Conservation (phyloP, 1,140 invertebrate species). For the Tetranychus urticae region DNA sequence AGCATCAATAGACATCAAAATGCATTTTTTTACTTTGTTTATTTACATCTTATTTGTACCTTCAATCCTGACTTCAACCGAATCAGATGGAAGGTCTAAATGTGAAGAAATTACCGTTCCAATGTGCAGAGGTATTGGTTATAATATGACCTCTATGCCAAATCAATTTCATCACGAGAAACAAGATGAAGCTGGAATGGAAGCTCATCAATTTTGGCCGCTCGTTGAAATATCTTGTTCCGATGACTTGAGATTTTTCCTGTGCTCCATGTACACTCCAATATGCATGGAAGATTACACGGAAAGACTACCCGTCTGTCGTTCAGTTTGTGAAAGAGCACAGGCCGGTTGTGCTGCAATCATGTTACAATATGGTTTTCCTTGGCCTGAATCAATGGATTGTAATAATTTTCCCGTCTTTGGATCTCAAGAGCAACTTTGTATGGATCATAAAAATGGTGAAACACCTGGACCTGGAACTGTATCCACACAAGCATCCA, state of each 20-base stretch:
- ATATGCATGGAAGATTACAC: conserved; percentile 58
- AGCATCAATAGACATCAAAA: too few species aligned
- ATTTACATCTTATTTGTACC: too few species aligned
- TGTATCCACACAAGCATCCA: neutral
- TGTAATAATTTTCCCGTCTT: conserved; percentile 65
- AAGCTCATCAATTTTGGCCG: conserved; percentile 30
- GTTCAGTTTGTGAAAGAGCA: conserved; percentile 77
- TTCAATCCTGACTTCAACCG: too few species aligned
- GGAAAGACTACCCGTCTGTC: conserved; percentile 59
- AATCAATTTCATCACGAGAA: conserved; percentile 81
- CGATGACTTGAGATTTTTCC: conserved; percentile 55
- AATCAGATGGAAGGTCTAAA: neutral
- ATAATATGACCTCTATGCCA: conserved; percentile 85
- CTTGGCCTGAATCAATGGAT: conserved; percentile 84
- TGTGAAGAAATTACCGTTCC: conserved; percentile 92
- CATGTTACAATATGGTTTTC: conserved; percentile 87
- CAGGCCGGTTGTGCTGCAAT: conserved; percentile 68
- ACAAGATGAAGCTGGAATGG: conserved; percentile 71
- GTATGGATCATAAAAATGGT: conserved; percentile 51
- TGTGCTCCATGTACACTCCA: conserved; percentile 25
- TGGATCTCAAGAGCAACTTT: conserved; percentile 50
- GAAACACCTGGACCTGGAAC: neutral
- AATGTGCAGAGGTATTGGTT: conserved; percentile 83
- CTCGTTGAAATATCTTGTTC: conserved; percentile 41
- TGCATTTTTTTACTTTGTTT: too few species aligned